A percentile compares a stretch with the other conserved stretches of the same genome.
Conservation (phyloP, 2,113 vertebrate species). For the Ptyas mucosa region DNA sequence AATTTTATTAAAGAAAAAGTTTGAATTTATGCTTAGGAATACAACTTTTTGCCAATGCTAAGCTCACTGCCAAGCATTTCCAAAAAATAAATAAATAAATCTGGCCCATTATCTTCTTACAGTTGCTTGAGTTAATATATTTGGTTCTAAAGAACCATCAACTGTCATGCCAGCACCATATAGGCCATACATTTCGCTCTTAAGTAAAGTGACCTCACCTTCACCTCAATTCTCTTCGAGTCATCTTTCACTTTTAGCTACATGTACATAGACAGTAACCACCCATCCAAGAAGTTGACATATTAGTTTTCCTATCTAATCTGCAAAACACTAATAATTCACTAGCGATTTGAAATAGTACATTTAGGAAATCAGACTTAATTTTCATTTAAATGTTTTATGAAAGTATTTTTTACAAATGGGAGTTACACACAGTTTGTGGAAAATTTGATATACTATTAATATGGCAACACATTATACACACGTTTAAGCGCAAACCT, state of each 20-base stretch:
- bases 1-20: neutral
- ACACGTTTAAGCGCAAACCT: constrained; percentile 52
- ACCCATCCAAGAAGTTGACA: constrained; percentile 64
- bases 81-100: neutral
- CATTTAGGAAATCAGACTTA: constrained; percentile 51
- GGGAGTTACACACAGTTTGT: constrained; percentile 47
- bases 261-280: constrained; percentile 52
- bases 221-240: constrained; percentile 61
- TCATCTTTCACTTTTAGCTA: constrained; percentile 67
- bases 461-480: constrained; percentile 65
- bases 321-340: constrained; percentile 67
- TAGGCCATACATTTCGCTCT: constrained; percentile 11
- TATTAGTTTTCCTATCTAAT: constrained; percentile 69
- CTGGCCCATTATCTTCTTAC: constrained; percentile 32
- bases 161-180: constrained; percentile 42
- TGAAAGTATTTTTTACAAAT: constrained; percentile 59
- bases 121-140: constrained; percentile 14
- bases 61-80: constrained; percentile 16
- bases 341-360: constrained; percentile 54
- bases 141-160: constrained; percentile 54
- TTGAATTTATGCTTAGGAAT: neutral
- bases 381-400: constrained; percentile 59
- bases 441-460: constrained; percentile 63
- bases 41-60: neutral
- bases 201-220: constrained; percentile 62